Percentiles rank a stretch among this genome's conserved stretches.
Conservation (phyloP, 2,113 vertebrate genomes). For the Ahaetulla prasina region DNA sequence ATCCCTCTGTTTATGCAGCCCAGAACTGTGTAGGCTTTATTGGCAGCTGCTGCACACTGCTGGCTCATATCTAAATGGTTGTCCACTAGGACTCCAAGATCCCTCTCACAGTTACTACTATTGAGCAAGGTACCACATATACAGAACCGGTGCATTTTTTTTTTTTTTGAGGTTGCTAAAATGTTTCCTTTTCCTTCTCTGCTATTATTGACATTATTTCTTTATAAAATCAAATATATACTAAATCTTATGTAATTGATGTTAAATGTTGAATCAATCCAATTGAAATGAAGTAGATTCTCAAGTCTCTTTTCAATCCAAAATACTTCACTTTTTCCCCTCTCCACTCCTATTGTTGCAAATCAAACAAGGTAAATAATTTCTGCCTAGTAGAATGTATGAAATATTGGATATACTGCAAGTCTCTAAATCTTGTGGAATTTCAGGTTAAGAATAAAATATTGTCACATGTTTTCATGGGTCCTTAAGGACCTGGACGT, state of each 20-base stretch:
- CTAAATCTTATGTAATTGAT: neutral
- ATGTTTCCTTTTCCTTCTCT: neutral
- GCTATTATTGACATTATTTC: neutral
- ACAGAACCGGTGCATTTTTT: no score
- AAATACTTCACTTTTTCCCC: neutral
- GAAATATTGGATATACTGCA: neutral
- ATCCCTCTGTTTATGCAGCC: no score
- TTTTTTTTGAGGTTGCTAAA: neutral
- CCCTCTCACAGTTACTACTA: no score
- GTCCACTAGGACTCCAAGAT: no score
- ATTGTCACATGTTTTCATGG: neutral
- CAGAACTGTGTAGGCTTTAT: no score
- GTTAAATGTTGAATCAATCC: neutral
- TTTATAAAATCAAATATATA: neutral
- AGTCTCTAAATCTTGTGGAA: neutral
- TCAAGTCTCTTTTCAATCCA: neutral
- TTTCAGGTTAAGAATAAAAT: neutral
- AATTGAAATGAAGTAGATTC: neutral
- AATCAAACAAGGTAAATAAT: neutral
- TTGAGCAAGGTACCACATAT: no score
- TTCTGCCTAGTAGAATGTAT: neutral
- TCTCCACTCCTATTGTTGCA: neutral
- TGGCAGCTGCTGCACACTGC: no score
- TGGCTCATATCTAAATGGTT: no score
- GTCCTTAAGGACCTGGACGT: neutral